Percentiles rank a stretch among this genome's conserved stretches.
phyloP scores from a whole-genome alignment of 2,113 vertebrate species.

The Nothocercus nigrocapillus region DNA sequence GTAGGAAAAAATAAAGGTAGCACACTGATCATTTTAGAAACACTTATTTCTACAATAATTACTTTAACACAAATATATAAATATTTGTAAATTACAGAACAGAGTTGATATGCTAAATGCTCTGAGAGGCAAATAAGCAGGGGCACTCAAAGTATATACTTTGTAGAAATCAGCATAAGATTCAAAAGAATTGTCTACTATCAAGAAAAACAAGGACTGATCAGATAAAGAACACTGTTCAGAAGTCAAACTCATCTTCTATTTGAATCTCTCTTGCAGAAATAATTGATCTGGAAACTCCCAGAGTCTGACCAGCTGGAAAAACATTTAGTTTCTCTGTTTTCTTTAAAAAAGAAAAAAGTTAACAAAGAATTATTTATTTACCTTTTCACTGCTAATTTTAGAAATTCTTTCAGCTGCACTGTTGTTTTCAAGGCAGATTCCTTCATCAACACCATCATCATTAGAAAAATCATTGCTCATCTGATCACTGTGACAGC shows the following conservation, averaged over 20 bases:
- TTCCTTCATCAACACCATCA: constrained; percentile 96
- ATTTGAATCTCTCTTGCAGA: neutral
- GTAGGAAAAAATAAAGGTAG: neutral
- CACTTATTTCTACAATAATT: neutral
- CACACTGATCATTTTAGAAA: accelerated
- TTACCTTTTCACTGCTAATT: constrained; percentile 87
- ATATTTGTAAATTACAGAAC: neutral
- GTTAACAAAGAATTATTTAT: neutral
- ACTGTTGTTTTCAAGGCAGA: constrained; percentile 92
- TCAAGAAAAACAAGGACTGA: neutral
- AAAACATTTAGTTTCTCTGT: neutral
- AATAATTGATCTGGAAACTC: neutral
- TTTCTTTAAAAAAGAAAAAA: neutral
- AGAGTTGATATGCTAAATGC: neutral
- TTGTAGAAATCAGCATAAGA: neutral
- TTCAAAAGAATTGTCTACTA: neutral
- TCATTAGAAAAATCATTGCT: constrained; percentile 98
- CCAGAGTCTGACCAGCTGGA: neutral
- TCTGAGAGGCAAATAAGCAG: neutral
- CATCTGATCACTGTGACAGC: constrained; percentile 99
- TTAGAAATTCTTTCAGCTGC: constrained; percentile 90
- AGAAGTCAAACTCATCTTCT: neutral
- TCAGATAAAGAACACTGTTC: neutral
- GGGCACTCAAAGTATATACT: neutral
- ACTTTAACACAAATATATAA: neutral